Base-by-base conservation (phyloP, 2,888 invertebrate genomes). In the Plebejus argus region DNA sequence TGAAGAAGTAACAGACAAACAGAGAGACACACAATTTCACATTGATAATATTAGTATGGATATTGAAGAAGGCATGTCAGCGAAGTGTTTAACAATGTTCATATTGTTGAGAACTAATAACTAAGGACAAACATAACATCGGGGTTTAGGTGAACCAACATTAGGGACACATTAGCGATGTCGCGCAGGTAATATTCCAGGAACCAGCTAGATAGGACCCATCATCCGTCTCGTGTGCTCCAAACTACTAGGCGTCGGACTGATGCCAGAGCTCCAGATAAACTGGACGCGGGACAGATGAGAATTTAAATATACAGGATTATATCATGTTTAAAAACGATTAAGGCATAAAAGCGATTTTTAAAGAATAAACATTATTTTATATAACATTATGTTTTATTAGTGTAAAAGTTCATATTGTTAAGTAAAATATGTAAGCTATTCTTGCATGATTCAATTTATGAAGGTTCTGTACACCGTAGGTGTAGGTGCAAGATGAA, bases 111-210 rank as follows among this genome's bases (percentile, higher is more conserved):
- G 28, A 28, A 53, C 74, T 74, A 53, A 74, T 74, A 74, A 74
- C 49, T 74, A 18, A 28, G 49, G 49, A 33, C n/a, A 39, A 70
- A 70, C 53, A 76, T 70, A 77, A 35, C 53, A 53, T 53, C 20
- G 49, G 70, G 70, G 70, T 58, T 77, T 56, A 77, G 49, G 74
- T 70, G 76, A 78, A 78, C 82, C 85, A 82, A 86, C 87, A 88
- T 88, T 86, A 87, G 84, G 83, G 83, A 82, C 81, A 85, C 88
- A 88, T 88, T 88, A 88, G 84, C 82, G 84, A 82, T 82, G 81
- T 82, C 80, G 77, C 83, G 81, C 86, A 86, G 88, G 88, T 86
- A 85, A 87, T 86, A 87, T 85, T 84, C 85, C 78, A 76, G 77
- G 58, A 77, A 80, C 88, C 87, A 86, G 78, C 3, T 3, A 79